Base-by-base conservation (phyloP, 2,113 vertebrate genomes). In the Ammodytes dubius region DNA sequence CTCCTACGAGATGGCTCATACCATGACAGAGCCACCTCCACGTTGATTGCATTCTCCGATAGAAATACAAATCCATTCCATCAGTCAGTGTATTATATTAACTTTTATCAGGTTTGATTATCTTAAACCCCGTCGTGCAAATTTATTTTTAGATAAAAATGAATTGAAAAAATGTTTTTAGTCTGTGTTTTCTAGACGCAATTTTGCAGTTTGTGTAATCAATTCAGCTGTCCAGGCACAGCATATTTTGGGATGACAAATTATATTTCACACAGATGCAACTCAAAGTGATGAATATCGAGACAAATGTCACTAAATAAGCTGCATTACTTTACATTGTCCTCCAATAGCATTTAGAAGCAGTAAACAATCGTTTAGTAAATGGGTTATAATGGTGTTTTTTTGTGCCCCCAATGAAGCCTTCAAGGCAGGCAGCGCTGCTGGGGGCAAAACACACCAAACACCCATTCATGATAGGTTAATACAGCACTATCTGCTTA, bases 11-110 rank as follows among this genome's bases (percentile, higher is more conserved):
- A 91, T 91, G 88, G 85, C 87, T 92, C 84, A 83, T 90, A 83
- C 76, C 82, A 91, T 87, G 88, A 91, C 87, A 91, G 90, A 89
- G 88, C 92, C 91, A 92, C 91, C 90, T 91, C 91, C 91, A 76
- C 79, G 53, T 79, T 83, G 87, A 77, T 75, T 2, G 14, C 19
- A 47, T 77, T 84, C 35, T 71, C 57, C 77, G 42, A 80, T 12
- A 42, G 45, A 77, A 86, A 73, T 27, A 87, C 45, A 82, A 84
- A 85, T 47, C 49, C 15, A 63, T 57, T 47, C 58, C 14, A 73
- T 74, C 7, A 19, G 19, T 58, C 42, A 27, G 27, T 27, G 27
- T 27, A 27, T 27, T 42, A 50, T 42, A 46, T 57, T 56, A 47
- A 1, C 50, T 74, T 64, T 69, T 61, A n/a, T 39, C 50, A n/a